Base-by-base conservation (phyloP, 2,888 invertebrate species). In the Xestia rhomboidea region DNA sequence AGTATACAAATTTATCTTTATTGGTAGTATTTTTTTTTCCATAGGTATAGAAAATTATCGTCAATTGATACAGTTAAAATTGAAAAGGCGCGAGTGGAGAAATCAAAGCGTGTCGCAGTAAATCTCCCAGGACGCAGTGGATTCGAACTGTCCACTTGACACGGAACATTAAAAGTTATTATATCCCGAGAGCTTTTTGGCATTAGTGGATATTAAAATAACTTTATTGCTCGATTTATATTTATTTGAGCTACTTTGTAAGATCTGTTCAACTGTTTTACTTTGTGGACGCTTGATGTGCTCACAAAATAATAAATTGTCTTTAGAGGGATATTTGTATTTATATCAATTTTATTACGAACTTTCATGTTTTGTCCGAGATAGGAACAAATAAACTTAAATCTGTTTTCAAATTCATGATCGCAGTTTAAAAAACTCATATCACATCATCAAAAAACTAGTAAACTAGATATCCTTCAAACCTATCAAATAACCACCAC, bases 81-180 rank as follows among this genome's bases (percentile, higher is more conserved):
- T 90, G 89, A 90, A 93, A 91, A 93, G 92, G 89, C 90, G 90
- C 89, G 85, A 89, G 91, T 93, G 89, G 89, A 92, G 90, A 93
- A 94, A 95, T 95, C 93, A 95, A 94, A 95, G 93, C 95, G 95
- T 95, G 89, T 92, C 94, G 93, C 92, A 92, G 93, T 96, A 95
- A 96, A 96, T 96, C 96, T 96, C 91, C 83, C 87, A 86, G 92
- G 92, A 92, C 93, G 92, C 90, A 87, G 92, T 92, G 93, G 94
- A 94, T 95, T 93, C 89, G 86, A 93, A 92, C 93, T 95, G 96
- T 94, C 95, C 94, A 94, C 94, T 95, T 94, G 94, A 93, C 93
- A 95, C 91, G 94, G 93, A 83, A 91, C 93, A 94, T 94, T 95
- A 94, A 93, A 92, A 92, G 92, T 94, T 93, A 94, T 94, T 94